These are phyloP conservation scores for Neolamprologus sp. DNA, from an alignment of 2,113 vertebrate genomes.

Conservation along the genomic window DNA sequence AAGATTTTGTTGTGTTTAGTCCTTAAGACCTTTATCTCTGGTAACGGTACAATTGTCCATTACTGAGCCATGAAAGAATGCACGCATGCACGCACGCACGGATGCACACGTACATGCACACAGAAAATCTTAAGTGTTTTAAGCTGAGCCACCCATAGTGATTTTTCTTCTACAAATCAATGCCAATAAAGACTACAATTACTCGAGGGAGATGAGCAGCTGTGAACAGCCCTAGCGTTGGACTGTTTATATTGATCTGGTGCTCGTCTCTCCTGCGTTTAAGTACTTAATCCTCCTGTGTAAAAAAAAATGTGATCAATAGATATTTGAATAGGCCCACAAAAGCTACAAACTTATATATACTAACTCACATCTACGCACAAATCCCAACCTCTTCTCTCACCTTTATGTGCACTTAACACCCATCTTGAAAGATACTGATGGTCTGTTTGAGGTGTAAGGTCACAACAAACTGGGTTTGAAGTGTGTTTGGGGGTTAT, in stretches of 20 bases:
- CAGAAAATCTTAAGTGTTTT: background rate
- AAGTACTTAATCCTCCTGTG: background rate
- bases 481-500: conserved; percentile 47
- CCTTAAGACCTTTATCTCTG: background rate
- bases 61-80: background rate
- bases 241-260: conserved; percentile 26
- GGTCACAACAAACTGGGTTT: conserved; percentile 47
- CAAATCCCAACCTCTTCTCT: background rate
- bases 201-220: conserved; percentile 13
- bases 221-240: background rate
- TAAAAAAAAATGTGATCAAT: background rate
- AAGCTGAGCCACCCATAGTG: conserved; percentile 18
- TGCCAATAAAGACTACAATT: background rate
- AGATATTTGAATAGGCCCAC: background rate
- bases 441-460: conserved; percentile 40
- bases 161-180: conserved; percentile 28
- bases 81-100: rapidly evolving
- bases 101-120: background rate
- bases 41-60: background rate
- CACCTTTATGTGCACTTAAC: conserved; percentile 14
- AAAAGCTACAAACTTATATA: background rate
- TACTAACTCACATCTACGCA: background rate
- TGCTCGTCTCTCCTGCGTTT: conserved; percentile 1
- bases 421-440: conserved; percentile 44
- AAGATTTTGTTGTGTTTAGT: background rate